Percentiles rank a stretch among this genome's conserved stretches.
Evolutionary conservation across 2,113 vertebrate species (phyloP).

Genomic region (pig (Sus scrofa)): DNA sequence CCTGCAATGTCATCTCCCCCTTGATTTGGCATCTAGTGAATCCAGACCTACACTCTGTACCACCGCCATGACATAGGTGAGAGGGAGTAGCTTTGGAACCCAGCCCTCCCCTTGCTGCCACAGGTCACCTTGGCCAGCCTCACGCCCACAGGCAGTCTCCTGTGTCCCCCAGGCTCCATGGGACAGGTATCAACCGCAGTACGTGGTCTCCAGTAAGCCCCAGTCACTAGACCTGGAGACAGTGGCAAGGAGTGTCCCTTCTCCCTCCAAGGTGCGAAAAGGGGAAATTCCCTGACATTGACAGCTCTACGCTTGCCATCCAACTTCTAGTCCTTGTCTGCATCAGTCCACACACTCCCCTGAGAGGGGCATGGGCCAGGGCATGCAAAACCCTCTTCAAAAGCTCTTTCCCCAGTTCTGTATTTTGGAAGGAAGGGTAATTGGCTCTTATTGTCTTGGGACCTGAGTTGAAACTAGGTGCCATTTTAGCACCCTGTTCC

Average conservation of each 20-base stretch:
- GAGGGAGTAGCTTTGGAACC: not conserved
- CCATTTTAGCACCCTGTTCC: not conserved
- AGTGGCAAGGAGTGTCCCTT: not conserved
- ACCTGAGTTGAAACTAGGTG: not conserved
- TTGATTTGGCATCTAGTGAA: not conserved
- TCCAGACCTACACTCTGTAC: not conserved
- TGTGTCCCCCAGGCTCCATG: not conserved
- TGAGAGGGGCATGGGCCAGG: not conserved
- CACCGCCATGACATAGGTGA: accelerated
- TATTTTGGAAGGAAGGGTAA: not conserved
- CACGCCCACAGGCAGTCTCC: not conserved
- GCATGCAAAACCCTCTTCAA: not conserved
- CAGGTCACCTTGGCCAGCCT: not conserved
- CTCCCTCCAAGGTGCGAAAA: not conserved
- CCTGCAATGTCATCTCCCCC: not conserved
- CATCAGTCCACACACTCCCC: not conserved
- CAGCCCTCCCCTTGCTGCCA: not conserved
- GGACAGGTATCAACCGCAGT: not conserved
- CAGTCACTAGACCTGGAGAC: not conserved
- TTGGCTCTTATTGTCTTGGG: not conserved
- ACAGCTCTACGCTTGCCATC: not conserved
- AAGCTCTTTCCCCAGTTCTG: not conserved
- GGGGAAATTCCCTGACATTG: not conserved
- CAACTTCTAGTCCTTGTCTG: not conserved
- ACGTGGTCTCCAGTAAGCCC: not conserved